Conservation (phyloP, 2,113 vertebrate genomes). For the Psittacus erithacus region DNA sequence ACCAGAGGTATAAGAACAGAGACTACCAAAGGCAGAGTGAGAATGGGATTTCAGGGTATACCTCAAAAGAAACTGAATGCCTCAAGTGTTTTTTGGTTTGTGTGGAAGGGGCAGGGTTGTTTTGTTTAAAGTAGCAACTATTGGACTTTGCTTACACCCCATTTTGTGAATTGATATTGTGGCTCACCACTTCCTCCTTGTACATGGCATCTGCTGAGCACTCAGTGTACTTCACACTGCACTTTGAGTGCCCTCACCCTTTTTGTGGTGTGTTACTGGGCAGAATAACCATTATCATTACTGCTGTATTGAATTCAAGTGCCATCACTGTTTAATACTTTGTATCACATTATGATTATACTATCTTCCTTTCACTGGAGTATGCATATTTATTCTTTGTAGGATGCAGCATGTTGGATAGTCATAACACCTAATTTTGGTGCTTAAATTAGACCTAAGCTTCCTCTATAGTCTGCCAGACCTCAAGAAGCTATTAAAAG, state of each 20-base stretch:
- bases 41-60: background rate
- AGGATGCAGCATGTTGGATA: background rate
- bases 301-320: background rate
- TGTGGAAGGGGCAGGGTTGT: background rate
- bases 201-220: background rate
- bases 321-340: background rate
- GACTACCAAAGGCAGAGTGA: background rate
- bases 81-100: background rate
- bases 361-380: background rate
- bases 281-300: background rate
- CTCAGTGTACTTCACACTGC: background rate
- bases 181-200: constrained; percentile 37
- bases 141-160: background rate
- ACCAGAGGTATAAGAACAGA: background rate
- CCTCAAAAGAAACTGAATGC: background rate
- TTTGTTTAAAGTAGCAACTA: constrained; percentile 12
- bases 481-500: background rate
- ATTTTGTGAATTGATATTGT: background rate
- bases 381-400: background rate
- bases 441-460: background rate
- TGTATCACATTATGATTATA: background rate
- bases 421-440: background rate
- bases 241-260: background rate
- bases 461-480: background rate
- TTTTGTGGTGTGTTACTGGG: background rate